Evolutionary conservation across 2,888 invertebrate genomes (phyloP).

Genomic region (Sylvicola fuscatus): DNA sequence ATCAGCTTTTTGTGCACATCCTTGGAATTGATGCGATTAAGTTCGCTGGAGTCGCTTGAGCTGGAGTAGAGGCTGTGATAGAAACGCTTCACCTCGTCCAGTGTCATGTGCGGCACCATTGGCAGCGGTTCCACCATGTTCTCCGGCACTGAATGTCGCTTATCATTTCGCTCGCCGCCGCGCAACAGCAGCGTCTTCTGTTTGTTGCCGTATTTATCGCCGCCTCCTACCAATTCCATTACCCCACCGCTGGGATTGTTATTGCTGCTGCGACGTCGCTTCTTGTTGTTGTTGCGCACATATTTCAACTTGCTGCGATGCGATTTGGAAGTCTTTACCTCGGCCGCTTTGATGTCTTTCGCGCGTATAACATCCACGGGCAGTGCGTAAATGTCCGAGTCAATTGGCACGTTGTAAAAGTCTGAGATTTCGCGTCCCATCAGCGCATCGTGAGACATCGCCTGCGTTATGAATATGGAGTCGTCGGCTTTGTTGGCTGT

Average conservation of each 20-base stretch:
- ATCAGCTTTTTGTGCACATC: slow-evolving; percentile 1
- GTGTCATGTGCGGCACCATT: slow-evolving; percentile 36
- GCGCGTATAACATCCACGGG: slow-evolving; percentile 63
- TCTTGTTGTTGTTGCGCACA: slow-evolving; percentile 18
- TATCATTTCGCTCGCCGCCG: slow-evolving; percentile 17
- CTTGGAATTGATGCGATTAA: slow-evolving; percentile 3
- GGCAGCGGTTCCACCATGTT: slow-evolving; percentile 54
- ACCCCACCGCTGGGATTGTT: slow-evolving; percentile 12
- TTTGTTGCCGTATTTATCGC: slow-evolving; percentile 1
- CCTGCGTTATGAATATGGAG: slow-evolving; percentile 72
- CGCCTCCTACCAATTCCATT: neutral
- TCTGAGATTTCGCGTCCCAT: slow-evolving; percentile 60
- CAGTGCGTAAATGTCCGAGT: slow-evolving; percentile 72
- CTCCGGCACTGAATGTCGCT: slow-evolving; percentile 48
- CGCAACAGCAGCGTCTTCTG: neutral
- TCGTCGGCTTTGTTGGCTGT: slow-evolving; percentile 59
- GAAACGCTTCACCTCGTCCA: slow-evolving; percentile 67
- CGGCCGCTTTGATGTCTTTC: slow-evolving; percentile 11
- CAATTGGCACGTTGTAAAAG: slow-evolving; percentile 75
- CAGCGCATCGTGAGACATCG: slow-evolving; percentile 69
- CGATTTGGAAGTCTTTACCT: slow-evolving; percentile 2
- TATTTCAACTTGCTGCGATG: slow-evolving; percentile 11
- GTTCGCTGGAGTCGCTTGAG: slow-evolving; percentile 33
- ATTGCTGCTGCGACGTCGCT: slow-evolving; percentile 21
- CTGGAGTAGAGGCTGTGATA: slow-evolving; percentile 63